Percentiles rank a stretch among this genome's conserved stretches.
These are phyloP conservation scores for Centroberyx gerrardi DNA, from an alignment of 2,797 vertebrate species.

Conservation along the genomic window DNA sequence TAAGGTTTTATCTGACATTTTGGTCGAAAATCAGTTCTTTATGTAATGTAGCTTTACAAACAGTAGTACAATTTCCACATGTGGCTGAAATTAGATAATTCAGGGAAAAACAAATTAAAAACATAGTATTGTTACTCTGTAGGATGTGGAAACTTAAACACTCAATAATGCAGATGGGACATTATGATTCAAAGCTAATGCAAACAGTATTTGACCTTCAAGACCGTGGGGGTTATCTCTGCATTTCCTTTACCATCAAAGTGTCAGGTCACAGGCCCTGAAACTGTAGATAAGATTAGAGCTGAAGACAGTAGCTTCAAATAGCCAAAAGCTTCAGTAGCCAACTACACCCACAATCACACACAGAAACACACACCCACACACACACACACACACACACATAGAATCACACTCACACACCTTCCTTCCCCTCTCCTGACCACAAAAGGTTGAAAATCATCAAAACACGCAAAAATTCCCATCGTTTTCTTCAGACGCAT, in stretches of 20 bases:
- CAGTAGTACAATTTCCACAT: no score
- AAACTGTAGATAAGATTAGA: slow-evolving; percentile 17
- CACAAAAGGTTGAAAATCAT: slow-evolving; percentile 42
- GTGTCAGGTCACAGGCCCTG: background rate
- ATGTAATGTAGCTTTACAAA: no score
- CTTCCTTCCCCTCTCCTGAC: background rate
- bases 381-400: slow-evolving; percentile 8
- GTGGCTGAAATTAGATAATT: no score
- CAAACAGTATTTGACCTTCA: slow-evolving; percentile 16
- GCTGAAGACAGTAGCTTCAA: background rate
- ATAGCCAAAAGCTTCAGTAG: background rate
- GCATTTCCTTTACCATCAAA: background rate
- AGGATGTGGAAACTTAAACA: no score
- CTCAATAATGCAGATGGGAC: no score
- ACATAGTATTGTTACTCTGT: no score
- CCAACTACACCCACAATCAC: slow-evolving; percentile 7
- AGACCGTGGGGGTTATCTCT: background rate
- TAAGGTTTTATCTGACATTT: no score
- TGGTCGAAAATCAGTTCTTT: no score
- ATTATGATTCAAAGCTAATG: background rate
- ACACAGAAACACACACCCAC: background rate
- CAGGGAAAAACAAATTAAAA: no score
- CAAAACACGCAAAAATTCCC: slow-evolving; percentile 49
- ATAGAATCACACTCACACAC: background rate
- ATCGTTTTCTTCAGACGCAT: slow-evolving; percentile 23